These are phyloP conservation scores for Lasioglossum figueresi DNA, from an alignment of 2,888 invertebrate genomes.

Conservation along the genomic window DNA sequence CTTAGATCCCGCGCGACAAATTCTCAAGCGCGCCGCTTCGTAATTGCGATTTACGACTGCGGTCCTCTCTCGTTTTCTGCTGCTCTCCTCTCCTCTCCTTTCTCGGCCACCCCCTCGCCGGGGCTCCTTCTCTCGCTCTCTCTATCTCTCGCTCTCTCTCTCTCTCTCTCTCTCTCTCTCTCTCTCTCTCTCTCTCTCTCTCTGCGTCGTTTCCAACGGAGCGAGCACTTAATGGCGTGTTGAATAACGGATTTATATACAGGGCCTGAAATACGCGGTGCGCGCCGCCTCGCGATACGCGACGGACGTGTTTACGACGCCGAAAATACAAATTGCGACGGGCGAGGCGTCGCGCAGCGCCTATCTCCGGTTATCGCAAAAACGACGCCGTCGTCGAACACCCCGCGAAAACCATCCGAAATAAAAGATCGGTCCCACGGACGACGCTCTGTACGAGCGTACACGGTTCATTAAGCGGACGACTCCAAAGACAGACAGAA, in stretches of 20 bases:
- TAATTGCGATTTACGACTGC: conserved; percentile 82
- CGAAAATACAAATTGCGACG: conserved; percentile 77
- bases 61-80: conserved; percentile 46
- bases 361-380: conserved; percentile 52
- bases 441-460: conserved; percentile 4
- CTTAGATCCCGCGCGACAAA: conserved; percentile 82
- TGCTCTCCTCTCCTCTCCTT: background rate
- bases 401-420: conserved; percentile 33
- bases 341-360: conserved; percentile 12
- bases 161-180: background rate
- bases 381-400: conserved; percentile 35
- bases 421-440: conserved; percentile 49
- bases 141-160: background rate
- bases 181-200: conserved; percentile 20
- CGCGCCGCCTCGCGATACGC: conserved; percentile 66
- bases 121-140: background rate
- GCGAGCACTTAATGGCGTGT: conserved; percentile 82
- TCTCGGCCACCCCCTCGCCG: conserved; percentile 45
- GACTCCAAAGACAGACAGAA: conserved; percentile 10
- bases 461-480: conserved; percentile 62
- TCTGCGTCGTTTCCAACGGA: conserved; percentile 68
- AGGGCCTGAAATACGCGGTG: conserved; percentile 77
- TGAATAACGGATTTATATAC: conserved; percentile 83
- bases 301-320: conserved; percentile 79
- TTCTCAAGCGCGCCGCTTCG: conserved; percentile 82